Conservation (phyloP, 2,113 vertebrate genomes). For the Mobula birostris region DNA sequence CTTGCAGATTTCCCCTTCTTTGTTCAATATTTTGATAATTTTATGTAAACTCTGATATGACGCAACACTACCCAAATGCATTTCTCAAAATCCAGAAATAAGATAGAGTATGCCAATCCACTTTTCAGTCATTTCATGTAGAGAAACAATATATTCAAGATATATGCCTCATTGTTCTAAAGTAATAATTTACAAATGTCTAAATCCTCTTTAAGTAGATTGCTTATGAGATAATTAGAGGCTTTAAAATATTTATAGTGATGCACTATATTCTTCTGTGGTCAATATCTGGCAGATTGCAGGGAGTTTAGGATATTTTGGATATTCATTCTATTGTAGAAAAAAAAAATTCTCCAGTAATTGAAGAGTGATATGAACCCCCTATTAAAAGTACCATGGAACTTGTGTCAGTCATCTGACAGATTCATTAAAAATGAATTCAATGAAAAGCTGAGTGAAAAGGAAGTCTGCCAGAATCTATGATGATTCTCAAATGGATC, state of each 20-base stretch:
- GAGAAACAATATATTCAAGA: not conserved
- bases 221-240: not conserved
- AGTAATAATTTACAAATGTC: not conserved
- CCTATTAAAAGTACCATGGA: not conserved
- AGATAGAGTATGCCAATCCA: not conserved
- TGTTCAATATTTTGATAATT: not conserved
- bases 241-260: not conserved
- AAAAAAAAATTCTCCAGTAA: not conserved
- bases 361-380: slow-evolving; percentile 1
- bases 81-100: not conserved
- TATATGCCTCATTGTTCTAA: not conserved
- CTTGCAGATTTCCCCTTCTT: too few relatives aligned
- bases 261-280: not conserved
- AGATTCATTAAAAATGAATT: not conserved
- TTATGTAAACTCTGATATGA: not conserved
- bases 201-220: not conserved
- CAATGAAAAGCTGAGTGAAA: slow-evolving; percentile 21
- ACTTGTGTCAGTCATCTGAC: not conserved
- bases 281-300: not conserved
- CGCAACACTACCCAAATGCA: not conserved
- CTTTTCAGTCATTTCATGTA: not conserved
- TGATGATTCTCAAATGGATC: not conserved
- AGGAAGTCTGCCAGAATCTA: not conserved
- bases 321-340: not conserved
- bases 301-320: not conserved